Evolutionary conservation across 2,113 vertebrate genomes (phyloP).

Genomic region (Zosterops hypoxanthus): DNA sequence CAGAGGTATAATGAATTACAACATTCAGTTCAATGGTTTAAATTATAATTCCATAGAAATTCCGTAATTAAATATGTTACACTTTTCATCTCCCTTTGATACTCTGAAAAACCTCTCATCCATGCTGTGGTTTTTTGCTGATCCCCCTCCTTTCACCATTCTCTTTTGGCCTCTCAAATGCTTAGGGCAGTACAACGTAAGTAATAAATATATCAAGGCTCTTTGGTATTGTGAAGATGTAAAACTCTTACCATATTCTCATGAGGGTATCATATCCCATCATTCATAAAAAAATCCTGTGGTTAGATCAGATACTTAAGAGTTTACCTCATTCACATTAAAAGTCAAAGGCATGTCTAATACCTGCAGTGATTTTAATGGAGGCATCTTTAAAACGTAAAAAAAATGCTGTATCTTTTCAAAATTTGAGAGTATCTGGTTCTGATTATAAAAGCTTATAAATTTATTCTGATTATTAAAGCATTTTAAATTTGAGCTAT

Average conservation of each 20-base stretch:
- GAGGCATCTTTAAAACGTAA: neutral
- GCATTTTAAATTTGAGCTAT: conserved; percentile 17
- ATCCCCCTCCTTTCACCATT: neutral
- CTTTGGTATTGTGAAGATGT: neutral
- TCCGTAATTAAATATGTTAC: neutral
- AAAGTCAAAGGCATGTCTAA: neutral
- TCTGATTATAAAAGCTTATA: conserved; percentile 38
- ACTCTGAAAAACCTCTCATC: neutral
- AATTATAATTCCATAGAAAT: neutral
- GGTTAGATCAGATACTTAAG: neutral
- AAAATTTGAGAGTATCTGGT: neutral
- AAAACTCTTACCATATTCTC: neutral
- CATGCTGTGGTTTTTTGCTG: neutral
- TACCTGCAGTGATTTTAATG: neutral
- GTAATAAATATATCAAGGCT: neutral
- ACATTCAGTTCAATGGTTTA: neutral
- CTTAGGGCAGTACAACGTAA: neutral
- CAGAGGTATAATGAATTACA: neutral
- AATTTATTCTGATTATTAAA: neutral
- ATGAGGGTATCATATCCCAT: neutral
- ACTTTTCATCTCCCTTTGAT: neutral
- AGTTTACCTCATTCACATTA: neutral
- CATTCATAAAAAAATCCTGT: neutral
- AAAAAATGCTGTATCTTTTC: neutral
- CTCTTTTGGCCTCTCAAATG: neutral